Evolutionary conservation across 1,140 invertebrate genomes (phyloP).

Genomic region (Periplaneta americana): DNA sequence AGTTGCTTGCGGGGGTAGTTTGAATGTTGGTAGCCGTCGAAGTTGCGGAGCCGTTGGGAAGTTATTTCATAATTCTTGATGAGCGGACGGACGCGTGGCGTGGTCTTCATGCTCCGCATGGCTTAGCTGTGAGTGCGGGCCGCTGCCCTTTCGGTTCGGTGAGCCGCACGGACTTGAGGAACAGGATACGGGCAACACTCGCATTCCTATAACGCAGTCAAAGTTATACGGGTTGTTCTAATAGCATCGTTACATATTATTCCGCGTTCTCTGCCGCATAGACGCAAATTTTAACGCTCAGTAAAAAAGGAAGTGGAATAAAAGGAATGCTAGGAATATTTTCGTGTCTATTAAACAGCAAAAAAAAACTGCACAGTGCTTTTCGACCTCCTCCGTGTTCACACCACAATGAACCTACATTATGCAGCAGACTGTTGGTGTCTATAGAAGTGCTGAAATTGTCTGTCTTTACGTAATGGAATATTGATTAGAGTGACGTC

Average conservation of each 20-base stretch:
- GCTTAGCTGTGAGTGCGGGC: too few relatives aligned
- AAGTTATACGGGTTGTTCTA: background rate
- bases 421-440: background rate
- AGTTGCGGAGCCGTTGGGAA: too few relatives aligned
- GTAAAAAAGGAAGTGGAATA: background rate
- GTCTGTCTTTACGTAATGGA: background rate
- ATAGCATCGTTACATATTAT: background rate
- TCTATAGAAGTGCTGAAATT: background rate
- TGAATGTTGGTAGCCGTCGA: too few relatives aligned
- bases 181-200: background rate
- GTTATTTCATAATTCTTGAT: too few relatives aligned
- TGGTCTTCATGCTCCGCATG: too few relatives aligned
- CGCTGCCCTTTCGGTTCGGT: background rate
- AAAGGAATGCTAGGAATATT: background rate
- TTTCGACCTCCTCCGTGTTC: background rate
- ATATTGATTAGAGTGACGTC: background rate
- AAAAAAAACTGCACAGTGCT: background rate
- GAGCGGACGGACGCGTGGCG: too few relatives aligned
- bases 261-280: background rate
- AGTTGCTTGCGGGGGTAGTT: too few relatives aligned
- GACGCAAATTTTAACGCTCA: background rate
- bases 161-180: background rate
- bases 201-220: background rate
- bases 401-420: background rate
- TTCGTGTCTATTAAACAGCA: background rate